Percentiles rank a stretch among this genome's conserved stretches.
Conservation (phyloP, 2,888 invertebrate genomes). For the Gonocerus acuteangulatus region DNA sequence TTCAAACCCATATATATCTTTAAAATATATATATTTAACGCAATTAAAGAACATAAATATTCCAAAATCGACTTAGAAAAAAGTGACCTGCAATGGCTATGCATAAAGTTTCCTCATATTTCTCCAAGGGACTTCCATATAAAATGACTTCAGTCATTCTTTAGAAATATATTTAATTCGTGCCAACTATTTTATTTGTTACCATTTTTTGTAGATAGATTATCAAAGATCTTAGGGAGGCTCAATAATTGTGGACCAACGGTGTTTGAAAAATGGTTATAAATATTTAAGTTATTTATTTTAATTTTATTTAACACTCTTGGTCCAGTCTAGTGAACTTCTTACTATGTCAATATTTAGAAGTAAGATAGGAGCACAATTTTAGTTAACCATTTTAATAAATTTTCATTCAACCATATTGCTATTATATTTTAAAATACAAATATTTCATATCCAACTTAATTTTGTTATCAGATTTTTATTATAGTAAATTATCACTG, state of each 20-base stretch:
- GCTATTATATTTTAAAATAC: conserved; percentile 24
- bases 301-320: conserved; percentile 26
- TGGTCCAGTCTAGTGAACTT: conserved; percentile 20
- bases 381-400: background rate
- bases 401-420: background rate
- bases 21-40: too few species aligned
- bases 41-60: too few species aligned
- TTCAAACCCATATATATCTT: too few species aligned
- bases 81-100: too few species aligned
- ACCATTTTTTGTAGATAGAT: conserved; percentile 33
- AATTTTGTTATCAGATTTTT: conserved; percentile 22
- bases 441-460: conserved; percentile 13
- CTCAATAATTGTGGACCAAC: conserved; percentile 35
- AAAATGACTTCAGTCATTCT: conserved; percentile 17
- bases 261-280: conserved; percentile 23
- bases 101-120: too few species aligned
- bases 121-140: too few species aligned
- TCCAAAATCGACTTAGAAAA: too few species aligned
- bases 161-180: conserved; percentile 33
- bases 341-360: conserved; percentile 5
- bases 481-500: conserved; percentile 8
- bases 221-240: conserved; percentile 29
- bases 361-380: conserved; percentile 12
- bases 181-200: conserved; percentile 36
- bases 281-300: conserved; percentile 21